These are phyloP conservation scores for Chesias legatella DNA, from an alignment of 2,888 invertebrate genomes.

Conservation along the genomic window DNA sequence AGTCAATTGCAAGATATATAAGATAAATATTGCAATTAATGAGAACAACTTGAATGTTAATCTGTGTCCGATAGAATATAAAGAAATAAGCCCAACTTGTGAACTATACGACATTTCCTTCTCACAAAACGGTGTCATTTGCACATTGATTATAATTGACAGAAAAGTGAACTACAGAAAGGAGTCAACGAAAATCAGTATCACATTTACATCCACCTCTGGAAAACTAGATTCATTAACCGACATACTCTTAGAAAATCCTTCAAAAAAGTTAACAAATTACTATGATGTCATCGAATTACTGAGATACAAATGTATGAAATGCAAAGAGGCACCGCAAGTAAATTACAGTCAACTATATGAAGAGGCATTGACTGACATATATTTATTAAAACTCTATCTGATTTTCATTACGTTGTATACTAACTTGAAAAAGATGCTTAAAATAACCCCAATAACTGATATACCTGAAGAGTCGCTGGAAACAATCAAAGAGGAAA, in stretches of 20 bases:
- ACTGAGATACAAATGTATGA: slow-evolving; percentile 51
- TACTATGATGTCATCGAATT: slow-evolving; percentile 61
- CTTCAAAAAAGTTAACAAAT: slow-evolving; percentile 44
- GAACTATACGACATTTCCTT: slow-evolving; percentile 48
- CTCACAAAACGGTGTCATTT: slow-evolving; percentile 47
- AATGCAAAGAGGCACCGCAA: slow-evolving; percentile 46
- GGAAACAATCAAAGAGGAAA: slow-evolving; percentile 51
- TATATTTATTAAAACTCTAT: slow-evolving; percentile 59
- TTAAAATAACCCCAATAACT: slow-evolving; percentile 30
- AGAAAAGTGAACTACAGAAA: slow-evolving; percentile 50
- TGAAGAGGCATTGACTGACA: slow-evolving; percentile 37
- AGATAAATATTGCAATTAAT: slow-evolving; percentile 34
- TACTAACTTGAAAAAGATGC: slow-evolving; percentile 37
- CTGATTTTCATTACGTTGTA: slow-evolving; percentile 44
- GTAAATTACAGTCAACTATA: slow-evolving; percentile 44
- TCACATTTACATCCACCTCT: slow-evolving; percentile 43
- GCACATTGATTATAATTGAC: slow-evolving; percentile 43
- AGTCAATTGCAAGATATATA: slow-evolving; percentile 50
- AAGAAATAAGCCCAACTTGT: slow-evolving; percentile 39
- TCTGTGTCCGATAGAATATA: slow-evolving; percentile 34
- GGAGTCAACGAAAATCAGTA: slow-evolving; percentile 41
- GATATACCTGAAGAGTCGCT: slow-evolving; percentile 48
- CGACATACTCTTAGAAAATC: slow-evolving; percentile 46
- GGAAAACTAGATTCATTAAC: slow-evolving; percentile 35
- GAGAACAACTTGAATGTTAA: slow-evolving; percentile 6